Conservation (phyloP, 2,797 vertebrate species). For the Danio kyathit region DNA sequence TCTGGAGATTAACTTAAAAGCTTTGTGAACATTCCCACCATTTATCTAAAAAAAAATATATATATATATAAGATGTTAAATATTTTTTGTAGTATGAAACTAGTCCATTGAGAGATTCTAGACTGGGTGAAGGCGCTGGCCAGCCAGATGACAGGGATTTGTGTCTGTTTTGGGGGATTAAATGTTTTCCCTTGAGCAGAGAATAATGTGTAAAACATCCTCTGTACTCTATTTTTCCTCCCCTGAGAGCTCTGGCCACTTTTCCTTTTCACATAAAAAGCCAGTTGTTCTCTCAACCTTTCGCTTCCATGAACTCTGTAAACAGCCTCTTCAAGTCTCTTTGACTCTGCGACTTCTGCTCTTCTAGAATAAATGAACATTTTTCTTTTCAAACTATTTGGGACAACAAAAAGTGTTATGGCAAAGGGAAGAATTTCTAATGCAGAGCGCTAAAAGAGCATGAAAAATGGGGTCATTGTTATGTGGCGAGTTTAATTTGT, state of each 20-base stretch:
- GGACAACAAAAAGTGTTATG: neutral
- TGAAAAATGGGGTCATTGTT: constrained; percentile 2
- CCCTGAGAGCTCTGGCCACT: constrained; percentile 15
- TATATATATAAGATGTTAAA: neutral
- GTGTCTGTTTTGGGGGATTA: constrained; percentile 21
- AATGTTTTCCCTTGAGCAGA: constrained; percentile 13
- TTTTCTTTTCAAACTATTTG: constrained; percentile 1
- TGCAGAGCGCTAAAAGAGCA: constrained; percentile 2
- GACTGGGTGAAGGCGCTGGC: neutral
- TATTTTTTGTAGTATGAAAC: neutral
- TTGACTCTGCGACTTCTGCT: constrained; percentile 16
- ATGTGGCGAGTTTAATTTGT: constrained; percentile 25
- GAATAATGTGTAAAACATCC: constrained; percentile 17
- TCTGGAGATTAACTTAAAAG: neutral
- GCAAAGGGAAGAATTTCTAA: neutral
- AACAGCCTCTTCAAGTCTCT: constrained; percentile 5
- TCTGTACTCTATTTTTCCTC: constrained; percentile 7
- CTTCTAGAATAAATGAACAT: constrained; percentile 21
- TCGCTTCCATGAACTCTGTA: constrained; percentile 18
- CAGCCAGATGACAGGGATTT: constrained; percentile 26
- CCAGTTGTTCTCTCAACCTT: constrained; percentile 12
- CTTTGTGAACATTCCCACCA: neutral
- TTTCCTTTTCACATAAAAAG: constrained; percentile 27
- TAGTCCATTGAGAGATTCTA: neutral
- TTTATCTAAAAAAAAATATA: neutral